Evolutionary conservation across 2,888 invertebrate genomes (phyloP), one percentile per base, ranked within the genome.

Genomic region (Tipula confusa): DNA sequence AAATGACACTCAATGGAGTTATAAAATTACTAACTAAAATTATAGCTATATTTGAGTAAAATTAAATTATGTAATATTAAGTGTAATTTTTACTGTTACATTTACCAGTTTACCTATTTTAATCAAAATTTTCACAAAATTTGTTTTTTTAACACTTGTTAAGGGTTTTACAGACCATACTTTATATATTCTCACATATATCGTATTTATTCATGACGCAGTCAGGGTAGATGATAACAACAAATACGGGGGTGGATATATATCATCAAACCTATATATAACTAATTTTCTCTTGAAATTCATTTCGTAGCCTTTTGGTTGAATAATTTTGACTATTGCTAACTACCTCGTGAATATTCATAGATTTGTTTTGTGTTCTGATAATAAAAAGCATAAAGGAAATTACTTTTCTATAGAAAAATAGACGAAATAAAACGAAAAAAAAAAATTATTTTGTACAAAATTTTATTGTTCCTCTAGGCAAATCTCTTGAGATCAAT

Each of bases 281-380:
- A 48, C 48, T 48, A 48, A 48, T 48, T 48, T 48, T 48, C 48
- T 64, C 15, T 15, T 9, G 33, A 33, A 43, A 9, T 5, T 43
- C 15, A 7, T 15, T 43, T 43, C 43, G 24, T 64, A 48, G 48
- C 18, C 9, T 64, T 64, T 64, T 64, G 18, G 64, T 64, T 64
- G 24, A 64, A 24, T 24, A 64, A 24, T 64, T 64, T 48, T 48
- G n/a, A 64, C 64, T 64, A 64, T 64, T 64, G 64, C 64, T 64
- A 64, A 64, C 64, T 64, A 64, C 64, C 64, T 64, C 64, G 64
- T 64, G 64, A 64, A 64, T 64, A 64, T 64, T 64, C 64, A 64
- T 64, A 24, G 64, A 64, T 24, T 64, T 43, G n/a, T 15, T 15
- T 15, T 43, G 64, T 64, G 64, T 11, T 64, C 24, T 24, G 64